phyloP scores from a whole-genome alignment of 2,797 vertebrate species.

The Acomys russatus region DNA sequence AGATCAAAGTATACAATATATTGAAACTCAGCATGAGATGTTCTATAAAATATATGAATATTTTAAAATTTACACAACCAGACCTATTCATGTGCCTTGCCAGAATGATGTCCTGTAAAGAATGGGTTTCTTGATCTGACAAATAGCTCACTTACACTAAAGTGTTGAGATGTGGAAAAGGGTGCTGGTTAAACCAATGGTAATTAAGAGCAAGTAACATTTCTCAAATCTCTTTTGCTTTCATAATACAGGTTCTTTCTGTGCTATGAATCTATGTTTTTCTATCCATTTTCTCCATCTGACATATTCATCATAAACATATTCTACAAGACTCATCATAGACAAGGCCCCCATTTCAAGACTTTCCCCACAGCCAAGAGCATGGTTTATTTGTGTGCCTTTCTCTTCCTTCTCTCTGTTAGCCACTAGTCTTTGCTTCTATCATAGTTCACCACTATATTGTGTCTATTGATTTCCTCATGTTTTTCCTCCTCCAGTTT shows the following conservation, averaged over 20 bases:
- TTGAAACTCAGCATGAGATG: neutral
- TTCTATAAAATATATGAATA: constrained; percentile 36
- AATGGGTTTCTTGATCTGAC: constrained; percentile 40
- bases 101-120: neutral
- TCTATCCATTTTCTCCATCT: neutral
- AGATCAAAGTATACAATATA: neutral
- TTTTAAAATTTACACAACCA: neutral
- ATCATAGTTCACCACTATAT: neutral
- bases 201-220: neutral
- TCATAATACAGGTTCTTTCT: neutral
- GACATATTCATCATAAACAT: neutral
- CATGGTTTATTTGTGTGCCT: neutral
- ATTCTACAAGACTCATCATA: neutral
- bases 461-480: constrained; percentile 15
- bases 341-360: neutral
- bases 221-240: neutral
- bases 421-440: neutral
- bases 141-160: neutral
- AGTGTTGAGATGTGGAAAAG: rapidly evolving
- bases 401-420: neutral
- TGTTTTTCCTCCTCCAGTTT: neutral
- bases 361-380: neutral
- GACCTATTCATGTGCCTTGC: neutral
- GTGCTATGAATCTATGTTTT: neutral
- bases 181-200: neutral